Evolutionary conservation across 1,140 invertebrate species (phyloP).

Genomic region (Zaprionus camerounensis): DNA sequence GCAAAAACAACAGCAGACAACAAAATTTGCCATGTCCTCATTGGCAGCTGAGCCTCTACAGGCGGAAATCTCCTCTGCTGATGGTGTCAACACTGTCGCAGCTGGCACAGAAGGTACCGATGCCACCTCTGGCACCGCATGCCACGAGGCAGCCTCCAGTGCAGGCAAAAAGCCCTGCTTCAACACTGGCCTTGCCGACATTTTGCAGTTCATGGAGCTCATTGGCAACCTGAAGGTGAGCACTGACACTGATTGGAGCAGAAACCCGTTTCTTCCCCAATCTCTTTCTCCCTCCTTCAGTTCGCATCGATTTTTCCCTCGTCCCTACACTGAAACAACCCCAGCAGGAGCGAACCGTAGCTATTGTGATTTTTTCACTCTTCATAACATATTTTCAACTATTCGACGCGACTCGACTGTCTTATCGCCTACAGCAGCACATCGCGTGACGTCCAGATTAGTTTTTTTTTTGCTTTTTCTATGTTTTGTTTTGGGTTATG

Average conservation of each 20-base stretch:
- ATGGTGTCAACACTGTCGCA: conserved; percentile 10
- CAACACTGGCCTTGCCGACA: conserved; percentile 72
- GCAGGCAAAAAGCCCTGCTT: conserved; percentile 76
- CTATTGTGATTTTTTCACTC: conserved; percentile 27
- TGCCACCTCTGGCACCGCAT: conserved; percentile 44
- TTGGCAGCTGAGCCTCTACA: conserved; percentile 76
- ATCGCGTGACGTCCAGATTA: conserved; percentile 55
- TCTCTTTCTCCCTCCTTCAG: conserved; percentile 2
- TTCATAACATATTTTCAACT: conserved; percentile 1
- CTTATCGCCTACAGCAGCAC: conserved; percentile 23
- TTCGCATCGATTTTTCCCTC: conserved; percentile 69
- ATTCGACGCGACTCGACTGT: background rate
- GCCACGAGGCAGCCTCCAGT: conserved; percentile 57
- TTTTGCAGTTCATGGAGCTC: conserved; percentile 81
- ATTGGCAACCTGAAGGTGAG: conserved; percentile 81
- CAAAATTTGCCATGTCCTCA: conserved; percentile 79
- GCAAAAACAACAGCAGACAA: conserved; percentile 60
- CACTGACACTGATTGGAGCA: conserved; percentile 1
- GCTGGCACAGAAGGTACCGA: conserved; percentile 13
- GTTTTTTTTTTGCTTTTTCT: conserved; percentile 8
- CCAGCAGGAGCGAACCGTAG: conserved; percentile 1
- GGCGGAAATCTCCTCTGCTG: conserved; percentile 45
- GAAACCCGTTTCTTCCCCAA: conserved; percentile 27
- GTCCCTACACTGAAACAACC: conserved; percentile 14
- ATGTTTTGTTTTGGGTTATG: background rate